Evolutionary conservation across 1,140 invertebrate genomes (phyloP).

Genomic region (Zaprionus africanus): DNA sequence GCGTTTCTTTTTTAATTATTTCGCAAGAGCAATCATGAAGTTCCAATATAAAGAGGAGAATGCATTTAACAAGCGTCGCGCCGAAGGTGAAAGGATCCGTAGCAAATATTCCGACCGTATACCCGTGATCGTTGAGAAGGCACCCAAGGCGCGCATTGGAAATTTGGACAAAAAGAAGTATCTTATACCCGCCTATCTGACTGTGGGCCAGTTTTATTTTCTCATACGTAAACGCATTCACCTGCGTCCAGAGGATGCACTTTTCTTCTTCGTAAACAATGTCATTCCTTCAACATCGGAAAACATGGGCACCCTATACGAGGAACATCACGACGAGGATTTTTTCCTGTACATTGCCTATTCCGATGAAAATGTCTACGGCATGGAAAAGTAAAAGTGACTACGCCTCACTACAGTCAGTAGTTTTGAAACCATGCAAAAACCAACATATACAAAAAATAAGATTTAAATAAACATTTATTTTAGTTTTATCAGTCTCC

Average conservation of each 20-base stretch:
- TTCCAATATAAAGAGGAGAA: constrained; percentile 99
- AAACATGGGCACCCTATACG: constrained; percentile 99
- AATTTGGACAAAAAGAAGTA: constrained; percentile 99
- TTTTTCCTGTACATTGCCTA: constrained; percentile 99
- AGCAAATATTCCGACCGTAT: constrained; percentile 98
- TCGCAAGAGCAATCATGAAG: constrained; percentile 90
- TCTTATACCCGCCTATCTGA: constrained; percentile 98
- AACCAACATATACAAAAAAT: constrained; percentile 60
- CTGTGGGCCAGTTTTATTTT: constrained; percentile 99
- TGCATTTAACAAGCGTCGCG: constrained; percentile 98
- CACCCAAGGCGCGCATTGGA: constrained; percentile 98
- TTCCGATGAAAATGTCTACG: constrained; percentile 99
- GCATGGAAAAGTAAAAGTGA: constrained; percentile 83
- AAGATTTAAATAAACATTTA: constrained; percentile 66
- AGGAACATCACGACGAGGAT: constrained; percentile 99
- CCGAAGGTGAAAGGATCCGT: constrained; percentile 89
- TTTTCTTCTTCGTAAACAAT: constrained; percentile 99
- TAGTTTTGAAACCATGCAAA: constrained; percentile 37
- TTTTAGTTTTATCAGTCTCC: constrained; percentile 74
- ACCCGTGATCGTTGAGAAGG: constrained; percentile 99
- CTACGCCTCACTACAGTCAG: constrained; percentile 27
- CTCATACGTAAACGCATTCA: constrained; percentile 98
- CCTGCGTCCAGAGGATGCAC: constrained; percentile 98
- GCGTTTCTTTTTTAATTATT: constrained; percentile 72
- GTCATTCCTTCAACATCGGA: constrained; percentile 99